These are phyloP conservation scores for Macrophya alboannulata DNA, from an alignment of 2,888 invertebrate genomes.

Conservation along the genomic window DNA sequence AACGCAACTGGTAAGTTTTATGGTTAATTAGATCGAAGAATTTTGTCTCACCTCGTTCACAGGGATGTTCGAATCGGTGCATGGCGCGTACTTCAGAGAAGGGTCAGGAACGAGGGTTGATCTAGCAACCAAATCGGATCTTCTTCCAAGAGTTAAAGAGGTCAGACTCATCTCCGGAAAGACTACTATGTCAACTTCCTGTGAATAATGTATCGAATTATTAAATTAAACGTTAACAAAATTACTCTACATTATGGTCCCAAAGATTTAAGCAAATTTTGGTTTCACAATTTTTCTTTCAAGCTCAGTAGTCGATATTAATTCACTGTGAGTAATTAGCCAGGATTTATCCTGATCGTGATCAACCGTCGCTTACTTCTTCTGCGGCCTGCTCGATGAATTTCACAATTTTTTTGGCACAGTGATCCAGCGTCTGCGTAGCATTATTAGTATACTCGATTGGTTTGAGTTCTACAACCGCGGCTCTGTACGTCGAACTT, in stretches of 20 bases:
- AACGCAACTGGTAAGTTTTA: not conserved
- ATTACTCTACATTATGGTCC: no score
- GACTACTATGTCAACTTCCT: conserved; percentile 83
- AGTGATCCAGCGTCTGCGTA: not conserved
- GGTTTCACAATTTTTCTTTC: not conserved
- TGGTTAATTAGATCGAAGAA: not conserved
- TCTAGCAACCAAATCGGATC: conserved; percentile 65
- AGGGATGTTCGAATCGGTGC: conserved; percentile 57
- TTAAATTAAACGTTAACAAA: not conserved
- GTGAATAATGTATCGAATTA: conserved; percentile 61
- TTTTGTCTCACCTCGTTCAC: conserved; percentile 63
- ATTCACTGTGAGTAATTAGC: not conserved
- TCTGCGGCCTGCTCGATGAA: not conserved
- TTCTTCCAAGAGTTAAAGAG: conserved; percentile 71
- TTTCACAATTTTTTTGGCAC: not conserved
- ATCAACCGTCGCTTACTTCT: not conserved
- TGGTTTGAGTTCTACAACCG: not conserved
- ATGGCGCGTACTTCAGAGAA: conserved; percentile 66
- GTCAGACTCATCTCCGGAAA: conserved; percentile 81
- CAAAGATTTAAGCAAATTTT: no score
- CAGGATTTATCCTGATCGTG: not conserved
- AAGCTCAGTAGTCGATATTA: not conserved
- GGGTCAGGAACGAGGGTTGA: conserved; percentile 68
- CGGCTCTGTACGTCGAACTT: not conserved
- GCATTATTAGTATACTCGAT: not conserved